Evolutionary conservation across 2,888 invertebrate genomes (phyloP), one percentile per base, ranked within the genome.

Genomic region (Acrobasis suavella): DNA sequence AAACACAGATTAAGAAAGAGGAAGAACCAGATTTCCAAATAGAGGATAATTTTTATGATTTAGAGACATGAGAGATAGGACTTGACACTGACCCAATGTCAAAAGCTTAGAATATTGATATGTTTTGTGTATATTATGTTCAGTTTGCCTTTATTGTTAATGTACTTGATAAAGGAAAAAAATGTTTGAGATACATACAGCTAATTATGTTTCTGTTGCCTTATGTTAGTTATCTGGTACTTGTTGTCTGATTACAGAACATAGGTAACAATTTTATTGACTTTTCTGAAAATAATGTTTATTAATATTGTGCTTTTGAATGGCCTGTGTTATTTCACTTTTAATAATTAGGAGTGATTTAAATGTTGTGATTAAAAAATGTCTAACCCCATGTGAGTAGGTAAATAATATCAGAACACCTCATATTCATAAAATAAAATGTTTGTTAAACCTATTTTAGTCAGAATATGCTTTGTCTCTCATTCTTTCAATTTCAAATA

Each of bases 21-120:
- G 83, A 84, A 61, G 86, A 87, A 64, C 69, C 83, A 49, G 86
- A 89, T 32, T 90, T 86, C 70, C 73, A 78, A 55, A 70, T 86
- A 62, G 85, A 87, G 76, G 86, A 90, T 3, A 86, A 85, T 71
- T 90, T 88, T 72, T 91, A 90, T 82, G 86, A 89, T 71, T 75
- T 90, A 65, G 89, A 87, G 72, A 88, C 88, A 62, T 91, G 83
- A 90, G 72, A 77, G 60, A 69, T 69, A 56, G 68, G 65, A 65
- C 72, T 72, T 68, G 51, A 66, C 63, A 67, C 68, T 64, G 60
- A 69, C 64, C 38, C 63, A 66, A 67, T 71, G 59, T 69, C 69
- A 63, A 62, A 71, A 59, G 55, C 56, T 60, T 65, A 67, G 63
- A 63, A 62, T 65, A 62, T 42, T 60, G 42, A 17, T 58, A 42